These are phyloP conservation scores for Mesaphorura yosii DNA, from an alignment of 1,140 invertebrate species.

Conservation along the genomic window DNA sequence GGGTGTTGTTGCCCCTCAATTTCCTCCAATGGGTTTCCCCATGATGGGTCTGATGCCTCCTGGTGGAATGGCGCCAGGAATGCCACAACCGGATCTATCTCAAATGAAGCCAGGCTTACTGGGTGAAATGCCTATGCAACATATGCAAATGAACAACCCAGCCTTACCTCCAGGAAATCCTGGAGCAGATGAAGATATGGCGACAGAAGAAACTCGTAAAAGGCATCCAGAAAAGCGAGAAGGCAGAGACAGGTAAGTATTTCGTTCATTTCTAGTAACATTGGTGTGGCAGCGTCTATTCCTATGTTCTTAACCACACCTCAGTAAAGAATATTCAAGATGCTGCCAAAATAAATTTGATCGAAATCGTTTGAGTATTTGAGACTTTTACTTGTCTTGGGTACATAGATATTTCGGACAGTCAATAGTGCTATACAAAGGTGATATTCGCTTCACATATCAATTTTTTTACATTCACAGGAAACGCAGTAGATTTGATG, in stretches of 20 bases:
- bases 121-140: constrained; percentile 23
- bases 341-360: constrained; percentile 6
- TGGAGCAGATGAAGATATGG: constrained; percentile 7
- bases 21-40: neutral
- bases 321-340: neutral
- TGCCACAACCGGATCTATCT: constrained; percentile 7
- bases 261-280: neutral
- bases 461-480: constrained; percentile 2
- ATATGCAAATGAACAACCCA: constrained; percentile 2
- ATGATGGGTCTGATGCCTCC: constrained; percentile 15
- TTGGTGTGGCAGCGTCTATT: no score
- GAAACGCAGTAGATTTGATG: constrained; percentile 27
- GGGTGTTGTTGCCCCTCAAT: neutral
- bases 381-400: neutral
- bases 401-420: neutral
- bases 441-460: neutral
- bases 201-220: constrained; percentile 10
- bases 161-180: constrained; percentile 6
- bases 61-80: neutral
- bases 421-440: neutral
- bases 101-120: constrained; percentile 22
- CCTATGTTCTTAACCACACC: no score
- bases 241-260: constrained; percentile 1
- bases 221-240: constrained; percentile 7
- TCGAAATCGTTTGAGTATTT: neutral